Base-by-base conservation (phyloP, 64 coral and sea anemone species). In the Actinia tenebrosa region DNA sequence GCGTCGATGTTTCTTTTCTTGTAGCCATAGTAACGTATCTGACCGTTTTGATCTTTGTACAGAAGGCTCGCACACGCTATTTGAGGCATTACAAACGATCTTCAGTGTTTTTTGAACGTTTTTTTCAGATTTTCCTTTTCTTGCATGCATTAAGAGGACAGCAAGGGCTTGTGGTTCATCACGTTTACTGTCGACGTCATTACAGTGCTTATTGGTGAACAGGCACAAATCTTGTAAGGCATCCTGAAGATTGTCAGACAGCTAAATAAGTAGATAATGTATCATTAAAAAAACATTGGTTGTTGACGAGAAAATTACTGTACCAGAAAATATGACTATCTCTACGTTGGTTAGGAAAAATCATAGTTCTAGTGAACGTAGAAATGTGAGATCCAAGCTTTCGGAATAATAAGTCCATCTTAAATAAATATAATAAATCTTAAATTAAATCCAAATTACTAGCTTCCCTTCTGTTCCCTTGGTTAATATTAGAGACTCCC, bases 161-260 rank as follows among this genome's bases (percentile, higher is more conserved):
- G 69, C 69, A 75, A 75, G n/a, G 26, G 1, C 3, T 30, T 75
- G 23, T 75, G 22, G 69, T 75, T 30, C 69, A 75, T 75, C 23
- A 27, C 25, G n/a, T 1, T 2, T 75, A 25, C 25, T 75, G 10
- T 10, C 25, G 2, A 37, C 26, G 11, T 75, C 25, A 75, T 10
- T 9, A 10, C 69, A 75, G 69, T 75, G 69, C 3, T 16, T 75
- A 14, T 0, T 42, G 7, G 10, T 75, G 26, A 75, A 75, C 69
- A 75, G 69, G 25, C 69, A 75, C 7, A 75, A 26, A 75, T 75
- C 69, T 75, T 75, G 69, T 75, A 75, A 75, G 42, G 69, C 11
- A 11, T 75, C 69, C 14, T 75, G 69, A 30, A 30, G 69, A 75
- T 75, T 11, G 69, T 75, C 69, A 11, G 69, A 9, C 69, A 75